Evolutionary conservation across 2,797 vertebrate species (phyloP).

Genomic region (Spea hammondii): DNA sequence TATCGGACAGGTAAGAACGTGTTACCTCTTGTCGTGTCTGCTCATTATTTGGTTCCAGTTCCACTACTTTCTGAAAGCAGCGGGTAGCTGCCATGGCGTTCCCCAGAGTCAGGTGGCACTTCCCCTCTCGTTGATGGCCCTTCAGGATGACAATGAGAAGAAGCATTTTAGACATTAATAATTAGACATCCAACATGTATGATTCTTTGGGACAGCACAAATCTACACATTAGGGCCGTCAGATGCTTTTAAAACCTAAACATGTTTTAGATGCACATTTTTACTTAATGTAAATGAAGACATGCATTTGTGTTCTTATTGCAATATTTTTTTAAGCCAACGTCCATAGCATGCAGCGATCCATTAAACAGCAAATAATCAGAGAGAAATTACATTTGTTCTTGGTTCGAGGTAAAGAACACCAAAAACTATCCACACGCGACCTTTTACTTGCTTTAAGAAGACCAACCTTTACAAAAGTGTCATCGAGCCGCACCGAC

Average conservation of each 20-base stretch:
- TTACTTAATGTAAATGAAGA: too few relatives aligned
- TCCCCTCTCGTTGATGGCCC: constrained; percentile 96
- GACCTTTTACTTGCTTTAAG: too few relatives aligned
- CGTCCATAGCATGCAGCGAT: too few relatives aligned
- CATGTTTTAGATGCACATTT: too few relatives aligned
- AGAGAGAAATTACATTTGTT: not conserved
- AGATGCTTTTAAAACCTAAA: too few relatives aligned
- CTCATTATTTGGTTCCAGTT: constrained; percentile 86
- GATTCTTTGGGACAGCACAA: too few relatives aligned
- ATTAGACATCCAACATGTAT: too few relatives aligned
- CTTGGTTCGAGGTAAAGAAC: not conserved
- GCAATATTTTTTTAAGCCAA: too few relatives aligned
- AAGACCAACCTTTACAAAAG: constrained; percentile 83
- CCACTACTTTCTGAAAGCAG: constrained; percentile 90
- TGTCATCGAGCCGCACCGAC: constrained; percentile 89
- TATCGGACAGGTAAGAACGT: not conserved
- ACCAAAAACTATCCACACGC: not conserved
- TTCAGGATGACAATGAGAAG: constrained; percentile 55
- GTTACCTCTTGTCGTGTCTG: constrained; percentile 89
- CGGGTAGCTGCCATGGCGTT: constrained; percentile 95
- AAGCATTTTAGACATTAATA: too few relatives aligned
- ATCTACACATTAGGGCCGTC: too few relatives aligned
- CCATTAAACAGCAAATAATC: not conserved
- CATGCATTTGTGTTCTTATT: too few relatives aligned
- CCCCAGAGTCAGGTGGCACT: constrained; percentile 92